A percentile compares a stretch with the other conserved stretches of the same genome.
Evolutionary conservation across 2,113 vertebrate genomes (phyloP).

Genomic region (Clupea harengus): DNA sequence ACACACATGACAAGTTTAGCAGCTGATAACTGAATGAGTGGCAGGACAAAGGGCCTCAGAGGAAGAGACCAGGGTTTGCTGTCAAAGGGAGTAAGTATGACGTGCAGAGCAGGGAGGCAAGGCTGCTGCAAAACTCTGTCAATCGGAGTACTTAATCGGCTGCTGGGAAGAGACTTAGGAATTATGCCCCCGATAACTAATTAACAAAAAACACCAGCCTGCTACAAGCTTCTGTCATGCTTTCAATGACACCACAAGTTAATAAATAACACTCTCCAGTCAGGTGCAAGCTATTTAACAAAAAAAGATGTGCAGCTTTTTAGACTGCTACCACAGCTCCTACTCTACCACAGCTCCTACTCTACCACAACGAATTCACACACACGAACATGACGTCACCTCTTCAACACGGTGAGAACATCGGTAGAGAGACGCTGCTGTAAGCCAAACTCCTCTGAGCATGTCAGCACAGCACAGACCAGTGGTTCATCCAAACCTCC

Average conservation of each 20-base stretch:
- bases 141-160: no score
- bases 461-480: background rate
- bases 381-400: background rate
- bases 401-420: background rate
- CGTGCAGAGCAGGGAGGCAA: background rate
- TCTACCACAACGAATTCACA: background rate
- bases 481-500: background rate
- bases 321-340: background rate
- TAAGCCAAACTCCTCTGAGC: background rate
- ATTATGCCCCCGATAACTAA: background rate
- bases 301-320: background rate
- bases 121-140: background rate
- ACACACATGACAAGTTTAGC: background rate
- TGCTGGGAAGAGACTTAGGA: background rate
- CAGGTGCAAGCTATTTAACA: background rate
- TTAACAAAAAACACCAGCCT: background rate
- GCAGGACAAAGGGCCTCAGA: background rate
- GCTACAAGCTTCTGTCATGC: background rate
- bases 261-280: background rate
- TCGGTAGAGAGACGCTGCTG: background rate
- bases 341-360: no score
- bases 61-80: background rate
- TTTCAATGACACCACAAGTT: background rate
- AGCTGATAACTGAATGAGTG: background rate
- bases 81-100: background rate